phyloP scores from a whole-genome alignment of 2,113 vertebrate species.

The Meriones unguiculatus region DNA sequence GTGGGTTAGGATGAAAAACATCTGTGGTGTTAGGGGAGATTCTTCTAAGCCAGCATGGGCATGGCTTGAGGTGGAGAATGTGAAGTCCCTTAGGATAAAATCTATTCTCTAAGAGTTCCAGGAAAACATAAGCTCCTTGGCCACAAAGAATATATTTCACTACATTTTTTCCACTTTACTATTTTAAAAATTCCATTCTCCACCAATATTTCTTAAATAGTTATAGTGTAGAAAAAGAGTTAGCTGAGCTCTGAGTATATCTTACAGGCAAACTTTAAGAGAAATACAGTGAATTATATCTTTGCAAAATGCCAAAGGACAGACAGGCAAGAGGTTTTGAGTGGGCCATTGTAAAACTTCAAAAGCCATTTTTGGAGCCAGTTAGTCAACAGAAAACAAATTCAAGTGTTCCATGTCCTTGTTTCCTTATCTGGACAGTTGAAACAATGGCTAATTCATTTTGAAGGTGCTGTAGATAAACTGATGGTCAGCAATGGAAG shows the following conservation, averaged over 20 bases:
- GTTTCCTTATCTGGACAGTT: not conserved
- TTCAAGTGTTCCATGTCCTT: not conserved
- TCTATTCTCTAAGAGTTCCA: not conserved
- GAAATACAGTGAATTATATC: not conserved
- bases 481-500: not conserved
- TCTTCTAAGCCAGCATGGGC: not conserved
- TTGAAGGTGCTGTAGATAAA: not conserved
- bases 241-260: constrained; percentile 22
- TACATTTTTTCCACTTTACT: not conserved
- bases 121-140: not conserved
- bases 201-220: not conserved
- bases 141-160: constrained; percentile 36
- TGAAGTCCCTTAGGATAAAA: not conserved
- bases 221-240: not conserved
- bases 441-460: not conserved
- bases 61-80: not conserved
- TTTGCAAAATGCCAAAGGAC: not conserved
- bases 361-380: not conserved
- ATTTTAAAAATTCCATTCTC: not conserved
- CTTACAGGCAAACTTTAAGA: not conserved
- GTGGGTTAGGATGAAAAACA: not conserved
- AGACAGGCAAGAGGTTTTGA: not conserved
- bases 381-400: not conserved
- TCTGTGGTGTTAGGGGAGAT: not conserved
- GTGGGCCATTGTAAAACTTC: not conserved